A percentile compares a stretch with the other conserved stretches of the same genome.
Conservation (phyloP, 2,888 invertebrate species). For the Heliconius cydno region DNA sequence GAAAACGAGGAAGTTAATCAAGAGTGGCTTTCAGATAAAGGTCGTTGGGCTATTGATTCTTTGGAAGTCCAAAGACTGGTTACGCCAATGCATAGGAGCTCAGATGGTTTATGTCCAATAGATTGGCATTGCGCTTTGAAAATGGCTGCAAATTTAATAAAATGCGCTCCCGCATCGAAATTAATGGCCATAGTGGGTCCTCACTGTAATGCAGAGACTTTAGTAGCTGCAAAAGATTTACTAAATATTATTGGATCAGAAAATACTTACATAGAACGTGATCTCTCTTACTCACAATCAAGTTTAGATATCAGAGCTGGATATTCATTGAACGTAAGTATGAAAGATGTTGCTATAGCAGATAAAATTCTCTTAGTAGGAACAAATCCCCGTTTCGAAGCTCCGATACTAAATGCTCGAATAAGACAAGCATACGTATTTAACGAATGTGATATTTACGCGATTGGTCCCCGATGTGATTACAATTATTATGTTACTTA, state of each 20-base stretch:
- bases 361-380: conserved; percentile 96
- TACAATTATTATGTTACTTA: conserved; percentile 87
- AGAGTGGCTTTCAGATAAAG: conserved; percentile 99
- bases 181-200: conserved; percentile 72
- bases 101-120: conserved; percentile 88
- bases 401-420: conserved; percentile 96
- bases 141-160: conserved; percentile 85
- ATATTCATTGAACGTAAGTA: conserved; percentile 79
- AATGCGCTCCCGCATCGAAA: conserved; percentile 83
- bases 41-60: conserved; percentile 98
- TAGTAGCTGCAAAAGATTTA: conserved; percentile 72
- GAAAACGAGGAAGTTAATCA: conserved; percentile 88
- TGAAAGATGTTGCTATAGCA: conserved; percentile 89
- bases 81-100: conserved; percentile 93
- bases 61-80: conserved; percentile 96
- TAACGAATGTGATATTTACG: conserved; percentile 93
- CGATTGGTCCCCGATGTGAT: conserved; percentile 94
- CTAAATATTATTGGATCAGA: conserved; percentile 70
- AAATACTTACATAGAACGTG: conserved; percentile 66
- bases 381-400: conserved; percentile 98
- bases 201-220: conserved; percentile 70
- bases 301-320: conserved; percentile 64
- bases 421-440: conserved; percentile 95
- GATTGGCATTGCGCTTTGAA: conserved; percentile 97
- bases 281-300: conserved; percentile 55